Conservation (phyloP, 2,888 invertebrate genomes). For the Ganaspis brasiliensis region DNA sequence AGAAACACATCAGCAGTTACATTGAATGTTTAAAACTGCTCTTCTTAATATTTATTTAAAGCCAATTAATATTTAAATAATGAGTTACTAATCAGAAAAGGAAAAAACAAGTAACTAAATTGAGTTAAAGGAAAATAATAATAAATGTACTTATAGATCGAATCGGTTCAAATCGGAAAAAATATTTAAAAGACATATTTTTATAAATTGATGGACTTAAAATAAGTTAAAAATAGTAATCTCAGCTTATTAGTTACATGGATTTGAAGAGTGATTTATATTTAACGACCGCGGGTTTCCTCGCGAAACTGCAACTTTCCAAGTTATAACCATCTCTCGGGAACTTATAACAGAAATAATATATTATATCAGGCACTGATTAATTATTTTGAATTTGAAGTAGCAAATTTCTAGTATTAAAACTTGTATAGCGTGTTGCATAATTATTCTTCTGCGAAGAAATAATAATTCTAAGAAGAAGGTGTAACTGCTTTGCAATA, state of each 20-base stretch:
- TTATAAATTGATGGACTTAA: neutral
- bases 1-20: too few species aligned
- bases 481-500: too few species aligned
- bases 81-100: too few species aligned
- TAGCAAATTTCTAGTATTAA: conserved; percentile 11
- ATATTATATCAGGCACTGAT: conserved; percentile 26
- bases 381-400: conserved; percentile 36
- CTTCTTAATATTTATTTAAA: too few species aligned
- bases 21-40: too few species aligned
- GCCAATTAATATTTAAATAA: too few species aligned
- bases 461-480: neutral
- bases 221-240: conserved; percentile 18
- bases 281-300: conserved; percentile 23
- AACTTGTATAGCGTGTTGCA: conserved; percentile 14
- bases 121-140: too few species aligned
- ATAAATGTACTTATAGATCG: too few species aligned
- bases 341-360: conserved; percentile 30
- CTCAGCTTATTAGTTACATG: conserved; percentile 9
- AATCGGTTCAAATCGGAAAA: too few species aligned
- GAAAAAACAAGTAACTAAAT: too few species aligned
- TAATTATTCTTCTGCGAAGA: conserved; percentile 1
- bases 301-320: conserved; percentile 24
- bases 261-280: conserved; percentile 30
- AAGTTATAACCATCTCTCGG: conserved; percentile 36
- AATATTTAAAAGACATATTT: too few species aligned